Conservation (phyloP, 2,113 vertebrate genomes). For the Baryphthengus martii region DNA sequence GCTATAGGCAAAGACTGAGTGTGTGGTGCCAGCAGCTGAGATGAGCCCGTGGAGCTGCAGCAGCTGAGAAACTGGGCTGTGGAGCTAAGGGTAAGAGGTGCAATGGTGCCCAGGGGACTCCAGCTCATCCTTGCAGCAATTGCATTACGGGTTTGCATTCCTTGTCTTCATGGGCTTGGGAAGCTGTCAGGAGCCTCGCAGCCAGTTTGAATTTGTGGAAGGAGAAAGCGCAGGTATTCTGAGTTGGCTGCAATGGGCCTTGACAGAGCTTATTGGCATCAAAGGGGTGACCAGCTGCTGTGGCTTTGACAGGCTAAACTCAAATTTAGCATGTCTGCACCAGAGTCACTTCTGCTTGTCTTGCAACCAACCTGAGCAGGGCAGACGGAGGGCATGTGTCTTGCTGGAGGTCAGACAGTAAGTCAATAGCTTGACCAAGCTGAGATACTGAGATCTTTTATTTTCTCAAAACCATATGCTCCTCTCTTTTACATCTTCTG, state of each 20-base stretch:
- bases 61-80: not conserved
- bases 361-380: not conserved
- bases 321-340: constrained; percentile 7
- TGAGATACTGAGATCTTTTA: not conserved
- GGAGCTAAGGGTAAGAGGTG: not conserved
- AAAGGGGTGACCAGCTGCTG: constrained; percentile 27
- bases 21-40: not conserved
- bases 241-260: not conserved
- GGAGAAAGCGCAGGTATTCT: not conserved
- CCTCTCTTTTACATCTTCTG: not conserved
- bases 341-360: not conserved
- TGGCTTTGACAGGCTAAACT: not conserved
- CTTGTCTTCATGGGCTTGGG: not conserved
- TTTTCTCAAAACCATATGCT: constrained; percentile 49
- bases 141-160: not conserved
- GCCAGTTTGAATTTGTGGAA: not conserved
- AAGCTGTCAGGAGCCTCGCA: not conserved
- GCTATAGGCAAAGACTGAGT: not conserved
- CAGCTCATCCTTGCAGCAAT: not conserved
- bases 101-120: accelerated
- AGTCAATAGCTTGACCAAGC: constrained; percentile 48
- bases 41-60: not conserved
- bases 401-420: constrained; percentile 46
- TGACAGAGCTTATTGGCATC: not conserved
- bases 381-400: constrained; percentile 29